Percentiles rank a stretch among this genome's conserved stretches.
Evolutionary conservation across 2,888 invertebrate genomes (phyloP).

Genomic region (Serrognathus titanus): DNA sequence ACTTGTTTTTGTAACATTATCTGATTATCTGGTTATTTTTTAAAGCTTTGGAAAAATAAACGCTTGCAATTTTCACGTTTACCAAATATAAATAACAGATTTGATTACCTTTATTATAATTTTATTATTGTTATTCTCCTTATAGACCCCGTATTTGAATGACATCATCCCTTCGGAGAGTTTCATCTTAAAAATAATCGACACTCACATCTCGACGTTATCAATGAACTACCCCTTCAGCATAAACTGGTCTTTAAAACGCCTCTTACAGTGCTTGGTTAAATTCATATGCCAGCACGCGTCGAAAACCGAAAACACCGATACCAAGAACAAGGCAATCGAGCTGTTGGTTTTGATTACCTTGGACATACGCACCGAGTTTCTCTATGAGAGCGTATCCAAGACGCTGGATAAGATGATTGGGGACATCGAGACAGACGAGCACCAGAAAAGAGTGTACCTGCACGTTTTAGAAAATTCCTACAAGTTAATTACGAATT

Average conservation of each 20-base stretch:
- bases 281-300: constrained; percentile 63
- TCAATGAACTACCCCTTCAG: constrained; percentile 59
- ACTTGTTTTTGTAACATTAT: too few species aligned
- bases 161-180: constrained; percentile 83
- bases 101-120: too few species aligned
- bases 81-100: too few species aligned
- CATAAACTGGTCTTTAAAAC: constrained; percentile 62
- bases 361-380: constrained; percentile 73
- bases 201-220: constrained; percentile 62
- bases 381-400: constrained; percentile 61
- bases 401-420: constrained; percentile 62
- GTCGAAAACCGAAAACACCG: constrained; percentile 60
- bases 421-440: constrained; percentile 62
- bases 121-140: constrained; percentile 16
- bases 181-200: constrained; percentile 69
- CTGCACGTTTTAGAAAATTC: constrained; percentile 63
- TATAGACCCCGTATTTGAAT: constrained; percentile 66
- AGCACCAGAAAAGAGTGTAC: constrained; percentile 62
- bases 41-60: too few species aligned
- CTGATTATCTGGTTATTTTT: too few species aligned
- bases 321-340: constrained; percentile 61
- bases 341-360: constrained; percentile 73
- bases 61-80: too few species aligned
- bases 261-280: constrained; percentile 61
- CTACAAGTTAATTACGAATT: constrained; percentile 64